These are phyloP conservation scores for Globicephala melas DNA, from an alignment of 2,113 vertebrate species.

Conservation along the genomic window DNA sequence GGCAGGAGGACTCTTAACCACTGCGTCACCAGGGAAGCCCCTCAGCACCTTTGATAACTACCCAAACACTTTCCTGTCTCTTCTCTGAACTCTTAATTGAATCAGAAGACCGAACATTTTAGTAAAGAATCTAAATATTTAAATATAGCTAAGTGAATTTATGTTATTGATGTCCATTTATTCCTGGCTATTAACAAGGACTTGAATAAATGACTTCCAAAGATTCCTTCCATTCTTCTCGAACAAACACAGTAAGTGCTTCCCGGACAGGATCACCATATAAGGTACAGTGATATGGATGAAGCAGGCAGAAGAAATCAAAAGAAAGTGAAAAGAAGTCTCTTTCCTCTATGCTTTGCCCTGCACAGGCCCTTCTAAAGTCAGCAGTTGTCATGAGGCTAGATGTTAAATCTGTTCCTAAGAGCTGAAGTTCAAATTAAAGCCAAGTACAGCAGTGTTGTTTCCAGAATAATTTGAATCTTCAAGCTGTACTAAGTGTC, in stretches of 20 bases:
- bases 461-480: constrained; percentile 50
- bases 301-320: neutral
- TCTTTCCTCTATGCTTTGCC: neutral
- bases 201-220: neutral
- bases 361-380: neutral
- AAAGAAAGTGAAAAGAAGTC: neutral
- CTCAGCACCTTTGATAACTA: neutral
- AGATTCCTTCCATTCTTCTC: neutral
- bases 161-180: neutral
- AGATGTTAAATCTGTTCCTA: constrained; percentile 22
- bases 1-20: no score
- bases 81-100: neutral
- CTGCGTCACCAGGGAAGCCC: no score
- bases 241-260: neutral
- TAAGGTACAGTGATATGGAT: neutral
- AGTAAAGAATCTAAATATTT: neutral
- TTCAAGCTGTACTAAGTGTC: constrained; percentile 58
- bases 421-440: constrained; percentile 53
- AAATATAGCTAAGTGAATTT: neutral
- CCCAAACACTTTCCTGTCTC: neutral
- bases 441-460: constrained; percentile 22
- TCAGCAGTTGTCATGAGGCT: neutral
- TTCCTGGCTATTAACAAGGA: neutral
- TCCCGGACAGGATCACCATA: neutral
- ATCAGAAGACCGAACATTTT: neutral